phyloP scores from a whole-genome alignment of 2,113 vertebrate species.

The Clupea harengus region DNA sequence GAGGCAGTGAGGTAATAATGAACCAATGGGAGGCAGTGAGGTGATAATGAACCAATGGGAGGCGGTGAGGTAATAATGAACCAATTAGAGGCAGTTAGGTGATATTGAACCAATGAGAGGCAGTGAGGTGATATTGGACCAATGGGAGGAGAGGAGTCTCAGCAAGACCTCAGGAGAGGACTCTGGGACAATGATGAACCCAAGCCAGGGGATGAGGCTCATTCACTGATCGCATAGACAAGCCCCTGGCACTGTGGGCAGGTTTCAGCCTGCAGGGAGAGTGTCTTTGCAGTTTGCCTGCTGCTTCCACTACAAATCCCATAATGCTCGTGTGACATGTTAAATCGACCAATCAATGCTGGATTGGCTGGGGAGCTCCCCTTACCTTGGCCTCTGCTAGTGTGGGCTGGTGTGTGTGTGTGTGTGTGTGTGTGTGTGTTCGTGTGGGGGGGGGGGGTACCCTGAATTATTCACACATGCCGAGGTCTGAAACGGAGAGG shows the following conservation, averaged over 20 bases:
- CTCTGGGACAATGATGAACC: slow-evolving; percentile 32
- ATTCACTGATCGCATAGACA: background rate
- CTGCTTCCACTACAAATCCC: slow-evolving; percentile 1
- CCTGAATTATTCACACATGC: too few relatives aligned
- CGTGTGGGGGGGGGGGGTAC: background rate
- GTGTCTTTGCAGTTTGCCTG: background rate
- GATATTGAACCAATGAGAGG: too few relatives aligned
- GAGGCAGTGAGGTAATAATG: too few relatives aligned
- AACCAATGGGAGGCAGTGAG: too few relatives aligned
- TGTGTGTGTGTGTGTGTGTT: background rate
- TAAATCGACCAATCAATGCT: background rate
- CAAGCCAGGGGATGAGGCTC: slow-evolving; percentile 21
- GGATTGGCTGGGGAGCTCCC: background rate
- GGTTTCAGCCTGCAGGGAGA: background rate
- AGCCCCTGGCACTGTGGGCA: too few relatives aligned
- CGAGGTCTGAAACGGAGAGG: too few relatives aligned
- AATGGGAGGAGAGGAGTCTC: too few relatives aligned
- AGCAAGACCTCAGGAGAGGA: too few relatives aligned
- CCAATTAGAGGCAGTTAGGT: too few relatives aligned
- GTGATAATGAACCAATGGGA: too few relatives aligned
- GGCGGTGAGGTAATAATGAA: too few relatives aligned
- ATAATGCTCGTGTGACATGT: background rate
- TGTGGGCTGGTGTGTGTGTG: background rate
- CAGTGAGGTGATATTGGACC: too few relatives aligned
- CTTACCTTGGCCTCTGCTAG: background rate